Conservation (phyloP, 2,113 vertebrate species). For the Chaetorhynchus papuensis region DNA sequence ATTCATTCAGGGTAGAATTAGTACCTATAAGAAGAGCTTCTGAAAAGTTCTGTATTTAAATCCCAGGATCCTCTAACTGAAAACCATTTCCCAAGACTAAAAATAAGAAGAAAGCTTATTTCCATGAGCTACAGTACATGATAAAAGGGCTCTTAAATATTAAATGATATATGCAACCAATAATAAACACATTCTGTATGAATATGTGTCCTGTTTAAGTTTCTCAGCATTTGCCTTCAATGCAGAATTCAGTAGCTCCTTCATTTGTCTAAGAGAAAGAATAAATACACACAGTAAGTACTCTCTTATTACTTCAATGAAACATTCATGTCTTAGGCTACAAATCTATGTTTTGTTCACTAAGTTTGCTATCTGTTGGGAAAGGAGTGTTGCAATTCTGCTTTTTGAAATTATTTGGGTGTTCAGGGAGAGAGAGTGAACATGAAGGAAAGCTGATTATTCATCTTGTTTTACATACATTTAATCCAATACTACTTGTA, state of each 20-base stretch:
- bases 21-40: neutral
- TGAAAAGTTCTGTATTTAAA: neutral
- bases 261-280: neutral
- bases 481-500: neutral
- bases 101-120: neutral
- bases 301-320: neutral
- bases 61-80: neutral
- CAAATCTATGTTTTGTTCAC: neutral
- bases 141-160: constrained; percentile 3
- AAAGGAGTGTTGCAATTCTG: neutral
- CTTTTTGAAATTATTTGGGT: neutral
- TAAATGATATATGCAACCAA: neutral
- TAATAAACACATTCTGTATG: neutral
- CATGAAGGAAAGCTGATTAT: neutral
- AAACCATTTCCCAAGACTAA: neutral
- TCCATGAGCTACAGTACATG: neutral
- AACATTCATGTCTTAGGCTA: neutral
- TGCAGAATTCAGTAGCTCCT: neutral
- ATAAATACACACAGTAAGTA: neutral
- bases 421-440: neutral
- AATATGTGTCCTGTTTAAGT: neutral
- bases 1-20: neutral
- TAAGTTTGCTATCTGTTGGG: neutral
- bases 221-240: neutral
- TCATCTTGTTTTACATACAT: neutral